Conservation (phyloP, 2,113 vertebrate genomes). For the Onychostoma macrolepis region DNA sequence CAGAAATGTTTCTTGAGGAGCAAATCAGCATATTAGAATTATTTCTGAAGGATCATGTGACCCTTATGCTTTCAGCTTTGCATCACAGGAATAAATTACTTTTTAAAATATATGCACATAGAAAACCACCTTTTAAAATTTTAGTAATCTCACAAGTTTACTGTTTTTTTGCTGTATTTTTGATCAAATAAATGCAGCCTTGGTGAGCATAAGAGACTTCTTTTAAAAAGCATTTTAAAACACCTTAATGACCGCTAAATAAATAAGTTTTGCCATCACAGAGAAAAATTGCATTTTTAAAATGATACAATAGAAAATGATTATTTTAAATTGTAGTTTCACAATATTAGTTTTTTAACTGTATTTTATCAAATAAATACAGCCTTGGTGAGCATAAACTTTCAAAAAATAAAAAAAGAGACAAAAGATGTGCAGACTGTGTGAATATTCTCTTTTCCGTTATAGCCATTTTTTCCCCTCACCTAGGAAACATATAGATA, state of each 20-base stretch:
- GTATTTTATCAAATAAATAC: not conserved
- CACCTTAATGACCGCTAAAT: not conserved
- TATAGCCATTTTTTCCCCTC: too few species aligned
- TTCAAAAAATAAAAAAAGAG: too few species aligned
- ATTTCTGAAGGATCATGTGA: not conserved
- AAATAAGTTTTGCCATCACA: too few species aligned
- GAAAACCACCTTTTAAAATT: not conserved
- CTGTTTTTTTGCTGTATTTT: not conserved
- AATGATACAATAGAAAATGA: too few species aligned
- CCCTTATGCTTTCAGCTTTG: not conserved
- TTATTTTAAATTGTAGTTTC: too few species aligned
- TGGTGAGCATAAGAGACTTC: too few species aligned
- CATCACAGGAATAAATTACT: not conserved
- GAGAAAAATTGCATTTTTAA: too few species aligned
- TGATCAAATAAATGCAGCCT: too few species aligned
- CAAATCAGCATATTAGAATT: not conserved
- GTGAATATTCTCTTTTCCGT: not conserved
- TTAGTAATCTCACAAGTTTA: not conserved
- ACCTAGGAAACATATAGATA: too few species aligned
- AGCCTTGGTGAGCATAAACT: not conserved
- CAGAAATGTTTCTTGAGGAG: not conserved
- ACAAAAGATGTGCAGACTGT: not conserved
- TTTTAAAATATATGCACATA: not conserved
- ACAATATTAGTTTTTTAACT: not conserved
- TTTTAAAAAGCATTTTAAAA: not conserved